Evolutionary conservation across 2,797 vertebrate genomes (phyloP), one percentile per base, ranked within the genome.

Genomic region (Takifugu ocellatus): DNA sequence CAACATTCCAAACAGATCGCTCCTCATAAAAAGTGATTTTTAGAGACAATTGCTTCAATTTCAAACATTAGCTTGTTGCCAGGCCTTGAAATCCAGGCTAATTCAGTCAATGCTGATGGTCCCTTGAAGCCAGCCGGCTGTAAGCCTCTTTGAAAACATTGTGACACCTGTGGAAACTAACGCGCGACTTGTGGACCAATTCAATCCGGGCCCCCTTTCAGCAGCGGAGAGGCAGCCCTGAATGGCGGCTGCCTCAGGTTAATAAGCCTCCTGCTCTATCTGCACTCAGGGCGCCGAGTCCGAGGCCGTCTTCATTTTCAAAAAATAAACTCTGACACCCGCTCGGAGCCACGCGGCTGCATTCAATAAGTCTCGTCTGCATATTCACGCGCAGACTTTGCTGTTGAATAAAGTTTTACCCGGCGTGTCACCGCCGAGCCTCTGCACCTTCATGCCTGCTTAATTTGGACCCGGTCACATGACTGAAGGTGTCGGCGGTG

Each of bases 401-500:
- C 27, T 29, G 27, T 7, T 29, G 27, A 7, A 33, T 8, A 77
- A 61, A 62, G 73, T 82, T 78, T 77, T 74, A 75, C 72, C 79
- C 61, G 63, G 56, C 25, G 8, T 58, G 56, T 63, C 66, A 56
- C 64, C 75, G 39, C 21, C 21, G 15, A 43, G 3, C 39, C 14
- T 16, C 39, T 16, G 12, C 72, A 51, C 51, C 24, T 56, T 75
- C 83, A 82, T 55, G 75, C 66, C 77, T 82, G 85, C 86, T 85
- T 81, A 72, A 86, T 81, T 70, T 73, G 79, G 74, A 77, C 77
- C 77, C 70, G 78, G 75, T 74, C 70, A 71, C 82, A 87, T 87
- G 81, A 90, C 89, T 87, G 86, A 84, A 89, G 81, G 77, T 89
- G 85, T 88, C 86, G 51, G 59, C 70, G 72, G 77, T 84, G 70